Percentiles rank a stretch among this genome's conserved stretches.
phyloP scores from a whole-genome alignment of 2,113 vertebrate species.

The Hippocampus zosterae region DNA sequence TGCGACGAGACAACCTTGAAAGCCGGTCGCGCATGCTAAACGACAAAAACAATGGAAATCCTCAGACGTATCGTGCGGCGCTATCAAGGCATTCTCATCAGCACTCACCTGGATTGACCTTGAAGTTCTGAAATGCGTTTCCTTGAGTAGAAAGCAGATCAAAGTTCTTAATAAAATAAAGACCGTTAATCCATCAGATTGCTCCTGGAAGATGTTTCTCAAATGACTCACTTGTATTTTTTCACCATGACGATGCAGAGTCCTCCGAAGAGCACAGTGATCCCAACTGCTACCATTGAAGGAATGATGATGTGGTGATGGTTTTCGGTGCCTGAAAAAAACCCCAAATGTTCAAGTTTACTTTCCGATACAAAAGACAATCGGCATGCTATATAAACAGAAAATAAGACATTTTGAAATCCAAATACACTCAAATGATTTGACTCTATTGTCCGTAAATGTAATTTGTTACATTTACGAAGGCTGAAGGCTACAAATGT shows the following conservation, averaged over 20 bases:
- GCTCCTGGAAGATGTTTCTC: not conserved
- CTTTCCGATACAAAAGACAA: not conserved
- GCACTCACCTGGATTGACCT: conserved; percentile 45
- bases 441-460: too few relatives aligned
- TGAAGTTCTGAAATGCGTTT: conserved; percentile 57
- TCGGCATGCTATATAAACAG: not conserved
- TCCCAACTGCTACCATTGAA: conserved; percentile 21
- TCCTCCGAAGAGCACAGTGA: conserved; percentile 39
- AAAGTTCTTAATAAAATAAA: not conserved
- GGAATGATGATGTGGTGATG: conserved; percentile 62
- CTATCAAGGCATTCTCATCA: not conserved
- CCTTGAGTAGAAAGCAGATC: conserved; percentile 24
- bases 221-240: conserved; percentile 62
- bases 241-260: conserved; percentile 53
- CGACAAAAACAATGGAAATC: not conserved
- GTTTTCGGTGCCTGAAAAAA: conserved; percentile 40
- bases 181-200: not conserved
- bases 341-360: not conserved
- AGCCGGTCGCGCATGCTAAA: conserved; percentile 59
- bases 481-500: too few relatives aligned
- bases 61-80: not conserved
- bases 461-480: too few relatives aligned
- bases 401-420: not conserved
- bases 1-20: conserved; percentile 56
- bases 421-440: not conserved